These are phyloP conservation scores for Pseudorasbora parva DNA, from an alignment of 2,113 vertebrate species.

Conservation along the genomic window DNA sequence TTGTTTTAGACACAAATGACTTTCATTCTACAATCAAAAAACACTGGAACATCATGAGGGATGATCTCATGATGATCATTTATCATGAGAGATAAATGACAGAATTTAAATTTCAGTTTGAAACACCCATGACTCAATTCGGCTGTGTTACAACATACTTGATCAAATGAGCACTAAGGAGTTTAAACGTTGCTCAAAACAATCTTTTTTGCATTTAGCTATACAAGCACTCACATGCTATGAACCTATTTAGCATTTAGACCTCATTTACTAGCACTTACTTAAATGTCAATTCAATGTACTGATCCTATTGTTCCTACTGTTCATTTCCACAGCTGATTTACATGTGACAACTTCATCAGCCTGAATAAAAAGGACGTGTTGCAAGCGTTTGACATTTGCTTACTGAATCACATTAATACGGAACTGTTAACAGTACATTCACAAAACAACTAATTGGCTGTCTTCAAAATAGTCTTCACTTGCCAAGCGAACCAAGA, in stretches of 20 bases:
- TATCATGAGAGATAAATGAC: too few species aligned
- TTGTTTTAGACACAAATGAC: not conserved
- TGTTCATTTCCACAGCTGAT: not conserved
- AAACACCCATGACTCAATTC: not conserved
- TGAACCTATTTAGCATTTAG: not conserved
- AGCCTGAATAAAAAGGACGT: not conserved
- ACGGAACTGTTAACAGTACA: not conserved
- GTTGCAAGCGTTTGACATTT: not conserved
- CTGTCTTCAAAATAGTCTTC: not conserved
- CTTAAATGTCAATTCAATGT: not conserved
- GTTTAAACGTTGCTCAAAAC: not conserved
- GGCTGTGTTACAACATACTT: not conserved
- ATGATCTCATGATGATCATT: too few species aligned
- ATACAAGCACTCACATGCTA: not conserved
- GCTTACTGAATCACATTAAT: not conserved
- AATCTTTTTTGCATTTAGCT: not conserved
- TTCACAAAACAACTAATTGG: not conserved
- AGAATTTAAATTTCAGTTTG: too few species aligned
- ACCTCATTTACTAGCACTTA: not conserved
- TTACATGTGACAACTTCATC: not conserved
- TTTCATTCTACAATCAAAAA: not conserved
- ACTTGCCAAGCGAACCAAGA: not conserved
- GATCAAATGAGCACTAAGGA: too few species aligned
- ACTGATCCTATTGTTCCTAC: not conserved
- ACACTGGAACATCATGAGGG: not conserved